Evolutionary conservation across 1,140 invertebrate genomes (phyloP), one percentile per base, ranked within the genome.

Genomic region (Amyelois transitella): DNA sequence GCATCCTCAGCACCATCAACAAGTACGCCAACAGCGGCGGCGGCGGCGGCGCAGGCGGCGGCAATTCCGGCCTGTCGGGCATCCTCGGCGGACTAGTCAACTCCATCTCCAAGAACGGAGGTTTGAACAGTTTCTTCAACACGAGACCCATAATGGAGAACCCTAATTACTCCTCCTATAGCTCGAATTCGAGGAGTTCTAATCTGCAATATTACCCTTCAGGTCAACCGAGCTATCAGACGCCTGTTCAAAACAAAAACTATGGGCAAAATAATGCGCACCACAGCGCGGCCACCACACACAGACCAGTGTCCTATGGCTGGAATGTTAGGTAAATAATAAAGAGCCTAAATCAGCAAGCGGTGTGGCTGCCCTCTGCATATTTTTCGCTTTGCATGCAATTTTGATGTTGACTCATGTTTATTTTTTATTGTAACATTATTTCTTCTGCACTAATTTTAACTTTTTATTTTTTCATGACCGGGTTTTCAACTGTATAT

Each of bases 251-350:
- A 58, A 81, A 78, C 65, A 86, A 66, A 62, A 88, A 84, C 63
- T 85, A 87, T 62, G 80, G 72, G 1, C 77, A 86, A 58, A 75
- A 45, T 43, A 57, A 81, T 55, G 72, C 74, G 17, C 60, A 53
- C 2, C 74, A 66, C 55, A 86, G 55, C 58, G 62, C 60, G 14
- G 80, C 75, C 54, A 73, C 82, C 6, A 85, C 86, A 1, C 64
- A 73, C 53, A 84, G 71, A 60, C 82, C 88, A 43, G 71, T 68
- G 18, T 62, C 69, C 38, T 89, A 86, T 67, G 88, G 86, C 58
- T 88, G 86, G 88, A 81, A 74, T 53, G 63, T 86, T 71, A 80
- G 88, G 88, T 89, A 89, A 89, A 81, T 79, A 70, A 50, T 47
- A 55, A 32, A 25, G 56, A 38, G 32, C 32, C 17, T n/a, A 45